Percentiles rank a stretch among this genome's conserved stretches.
Conservation (phyloP, 2,797 vertebrate genomes). For the Tokudaia muenninki region DNA sequence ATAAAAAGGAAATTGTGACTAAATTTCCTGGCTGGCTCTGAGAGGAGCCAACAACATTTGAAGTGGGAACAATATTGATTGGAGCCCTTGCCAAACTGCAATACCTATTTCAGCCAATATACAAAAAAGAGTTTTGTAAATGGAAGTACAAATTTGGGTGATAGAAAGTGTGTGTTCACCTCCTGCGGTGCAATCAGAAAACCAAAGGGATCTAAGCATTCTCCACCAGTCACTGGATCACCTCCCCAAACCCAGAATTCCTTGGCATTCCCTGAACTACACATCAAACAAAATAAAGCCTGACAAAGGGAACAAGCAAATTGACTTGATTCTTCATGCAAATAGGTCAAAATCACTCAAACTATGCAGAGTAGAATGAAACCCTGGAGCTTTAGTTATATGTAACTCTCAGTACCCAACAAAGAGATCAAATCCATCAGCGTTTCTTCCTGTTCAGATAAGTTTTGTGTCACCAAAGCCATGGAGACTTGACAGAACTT, state of each 20-base stretch:
- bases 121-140: neutral
- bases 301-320: neutral
- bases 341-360: slow-evolving; percentile 1
- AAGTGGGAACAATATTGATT: neutral
- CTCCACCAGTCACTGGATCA: neutral
- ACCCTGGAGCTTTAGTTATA: neutral
- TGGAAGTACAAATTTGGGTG: neutral
- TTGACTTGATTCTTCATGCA: neutral
- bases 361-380: neutral
- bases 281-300: neutral
- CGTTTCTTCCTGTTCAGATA: neutral
- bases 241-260: neutral
- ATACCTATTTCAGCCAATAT: neutral
- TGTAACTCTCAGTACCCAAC: neutral
- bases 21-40: neutral
- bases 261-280: neutral
- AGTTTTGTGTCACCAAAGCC: neutral
- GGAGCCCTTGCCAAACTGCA: neutral
- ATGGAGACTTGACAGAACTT: neutral
- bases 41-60: neutral
- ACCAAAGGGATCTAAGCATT: neutral
- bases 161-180: neutral
- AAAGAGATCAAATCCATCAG: slow-evolving; percentile 8
- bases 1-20: neutral
- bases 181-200: neutral